phyloP scores from a whole-genome alignment of 2,797 vertebrate genomes.

The Xerus rutilus region DNA sequence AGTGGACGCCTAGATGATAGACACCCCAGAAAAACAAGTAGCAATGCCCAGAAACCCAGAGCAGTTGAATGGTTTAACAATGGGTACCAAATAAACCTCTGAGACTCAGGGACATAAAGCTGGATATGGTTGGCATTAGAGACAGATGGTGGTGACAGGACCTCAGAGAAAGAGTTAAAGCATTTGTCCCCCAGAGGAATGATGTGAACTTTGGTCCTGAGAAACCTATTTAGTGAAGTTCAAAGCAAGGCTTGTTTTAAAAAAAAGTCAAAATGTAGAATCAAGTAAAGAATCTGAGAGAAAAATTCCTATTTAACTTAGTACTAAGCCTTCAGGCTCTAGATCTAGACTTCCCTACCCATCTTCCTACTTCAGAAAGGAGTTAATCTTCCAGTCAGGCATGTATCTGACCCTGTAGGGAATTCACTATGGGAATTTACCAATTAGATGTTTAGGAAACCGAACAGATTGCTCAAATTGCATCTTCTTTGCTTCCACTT shows the following conservation, averaged over 20 bases:
- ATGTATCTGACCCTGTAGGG: background rate
- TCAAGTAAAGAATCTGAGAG: background rate
- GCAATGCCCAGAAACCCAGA: background rate
- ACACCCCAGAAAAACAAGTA: background rate
- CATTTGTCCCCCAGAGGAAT: background rate
- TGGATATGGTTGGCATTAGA: background rate
- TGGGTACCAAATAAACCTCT: background rate
- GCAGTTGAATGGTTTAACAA: background rate
- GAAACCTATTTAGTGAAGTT: background rate
- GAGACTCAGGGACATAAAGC: background rate
- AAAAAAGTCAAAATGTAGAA: background rate
- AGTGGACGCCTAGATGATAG: background rate
- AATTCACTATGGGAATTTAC: background rate
- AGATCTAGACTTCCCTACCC: background rate
- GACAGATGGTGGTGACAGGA: background rate
- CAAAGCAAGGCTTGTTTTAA: background rate
- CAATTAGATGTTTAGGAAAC: background rate
- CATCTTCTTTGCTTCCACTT: background rate
- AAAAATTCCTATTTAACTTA: background rate
- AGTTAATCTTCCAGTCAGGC: background rate
- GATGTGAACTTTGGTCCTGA: background rate
- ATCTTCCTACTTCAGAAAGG: background rate
- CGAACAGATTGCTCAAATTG: slow-evolving; percentile 1
- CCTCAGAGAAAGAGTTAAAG: background rate
- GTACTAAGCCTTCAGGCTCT: background rate